These are phyloP conservation scores for Erethizon dorsatum DNA, from an alignment of 2,797 vertebrate species.

Conservation along the genomic window DNA sequence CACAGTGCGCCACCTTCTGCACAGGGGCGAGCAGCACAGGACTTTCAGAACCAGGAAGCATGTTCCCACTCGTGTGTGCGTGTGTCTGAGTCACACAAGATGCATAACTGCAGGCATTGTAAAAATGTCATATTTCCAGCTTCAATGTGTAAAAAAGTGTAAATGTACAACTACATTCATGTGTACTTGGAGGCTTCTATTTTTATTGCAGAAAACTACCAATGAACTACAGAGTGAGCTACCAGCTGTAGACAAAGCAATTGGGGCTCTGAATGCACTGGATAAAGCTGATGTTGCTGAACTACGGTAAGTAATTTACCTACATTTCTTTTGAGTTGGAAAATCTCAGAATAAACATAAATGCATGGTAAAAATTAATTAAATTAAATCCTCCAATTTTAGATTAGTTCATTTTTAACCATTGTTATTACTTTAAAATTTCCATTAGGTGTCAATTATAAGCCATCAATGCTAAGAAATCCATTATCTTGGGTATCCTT, in stretches of 20 bases:
- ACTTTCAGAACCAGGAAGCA: not conserved
- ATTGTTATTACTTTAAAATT: not conserved
- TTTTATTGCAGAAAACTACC: conserved; percentile 81
- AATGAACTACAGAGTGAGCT: conserved; percentile 85
- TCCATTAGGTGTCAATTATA: not conserved
- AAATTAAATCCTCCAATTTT: not conserved
- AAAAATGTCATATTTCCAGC: not conserved
- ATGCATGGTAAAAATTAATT: not conserved
- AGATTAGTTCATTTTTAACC: not conserved
- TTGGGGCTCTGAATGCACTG: conserved; percentile 86
- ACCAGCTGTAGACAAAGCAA: conserved; percentile 84
- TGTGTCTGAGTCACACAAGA: not conserved
- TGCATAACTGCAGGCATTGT: not conserved
- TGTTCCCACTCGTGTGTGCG: not conserved
- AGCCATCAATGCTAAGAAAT: not conserved
- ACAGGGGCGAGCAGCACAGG: not conserved
- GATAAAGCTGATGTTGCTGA: conserved; percentile 88
- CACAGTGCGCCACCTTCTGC: not conserved
- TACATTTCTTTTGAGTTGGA: not conserved
- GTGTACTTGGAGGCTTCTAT: not conserved
- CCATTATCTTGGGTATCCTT: not conserved
- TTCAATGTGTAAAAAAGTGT: not conserved
- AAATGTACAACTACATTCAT: not conserved
- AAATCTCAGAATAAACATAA: not conserved
- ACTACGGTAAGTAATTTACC: conserved; percentile 84